phyloP scores from a whole-genome alignment of 2,888 invertebrate genomes.

The Dolomedes plantarius region DNA sequence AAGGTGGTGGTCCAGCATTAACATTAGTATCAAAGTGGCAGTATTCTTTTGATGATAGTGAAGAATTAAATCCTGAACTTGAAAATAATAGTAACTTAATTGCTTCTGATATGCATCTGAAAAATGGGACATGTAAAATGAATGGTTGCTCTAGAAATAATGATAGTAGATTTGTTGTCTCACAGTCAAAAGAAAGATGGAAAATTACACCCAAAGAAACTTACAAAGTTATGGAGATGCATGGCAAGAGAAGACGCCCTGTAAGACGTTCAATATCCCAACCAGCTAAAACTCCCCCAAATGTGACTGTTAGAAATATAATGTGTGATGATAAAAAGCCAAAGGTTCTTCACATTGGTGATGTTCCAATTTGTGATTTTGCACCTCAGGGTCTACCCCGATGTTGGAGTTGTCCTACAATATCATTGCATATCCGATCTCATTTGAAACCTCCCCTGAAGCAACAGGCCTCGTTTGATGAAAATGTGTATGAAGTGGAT shows the following conservation, averaged over 20 bases:
- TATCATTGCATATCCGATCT: conserved; percentile 77
- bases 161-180: background rate
- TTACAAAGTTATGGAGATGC: background rate
- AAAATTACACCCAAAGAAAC: background rate
- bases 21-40: conserved; percentile 96
- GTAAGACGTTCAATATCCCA: conserved; percentile 65
- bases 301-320: conserved; percentile 27
- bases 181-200: background rate
- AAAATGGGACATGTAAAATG: background rate
- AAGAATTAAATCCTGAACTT: conserved; percentile 95
- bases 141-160: background rate
- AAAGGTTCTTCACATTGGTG: conserved; percentile 10
- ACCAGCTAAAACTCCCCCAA: conserved; percentile 52
- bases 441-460: conserved; percentile 86
- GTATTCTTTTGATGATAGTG: conserved; percentile 95
- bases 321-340: conserved; percentile 7
- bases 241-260: conserved; percentile 33
- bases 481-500: conserved; percentile 87
- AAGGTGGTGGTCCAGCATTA: conserved; percentile 86
- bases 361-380: conserved; percentile 15
- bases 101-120: background rate
- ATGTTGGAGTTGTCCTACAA: conserved; percentile 72
- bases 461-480: conserved; percentile 92
- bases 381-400: conserved; percentile 65
- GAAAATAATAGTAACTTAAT: conserved; percentile 78